Conservation (phyloP, 35 echinoderm and acorn worm species). For the Ophiothrix spiculata region DNA sequence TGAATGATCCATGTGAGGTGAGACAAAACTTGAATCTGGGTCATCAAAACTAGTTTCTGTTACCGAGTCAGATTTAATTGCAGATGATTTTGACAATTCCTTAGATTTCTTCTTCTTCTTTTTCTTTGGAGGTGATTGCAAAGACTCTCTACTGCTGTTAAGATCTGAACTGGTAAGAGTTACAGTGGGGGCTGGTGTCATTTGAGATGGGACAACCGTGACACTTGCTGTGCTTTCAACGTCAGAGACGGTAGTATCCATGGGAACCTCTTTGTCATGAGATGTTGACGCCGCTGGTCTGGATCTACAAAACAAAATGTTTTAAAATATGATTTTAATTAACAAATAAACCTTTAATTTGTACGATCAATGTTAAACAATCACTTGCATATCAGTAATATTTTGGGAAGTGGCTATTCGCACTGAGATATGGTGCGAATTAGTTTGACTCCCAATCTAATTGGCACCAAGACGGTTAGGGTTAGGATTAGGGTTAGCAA, state of each 20-base stretch:
- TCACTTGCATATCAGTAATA: too few relatives aligned
- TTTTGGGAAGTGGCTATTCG: background rate
- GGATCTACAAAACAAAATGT: background rate
- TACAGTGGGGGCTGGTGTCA: background rate
- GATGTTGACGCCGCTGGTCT: background rate
- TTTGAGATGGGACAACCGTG: background rate
- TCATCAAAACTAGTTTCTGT: too few relatives aligned
- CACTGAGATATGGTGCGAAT: background rate
- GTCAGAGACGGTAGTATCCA: background rate
- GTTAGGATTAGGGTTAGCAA: too few relatives aligned
- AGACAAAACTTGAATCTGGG: too few relatives aligned
- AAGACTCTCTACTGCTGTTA: background rate
- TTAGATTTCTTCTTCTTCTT: too few relatives aligned
- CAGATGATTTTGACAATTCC: too few relatives aligned
- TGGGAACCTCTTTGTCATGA: background rate
- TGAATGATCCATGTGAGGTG: too few relatives aligned
- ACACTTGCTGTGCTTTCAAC: background rate
- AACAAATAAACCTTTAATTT: too few relatives aligned
- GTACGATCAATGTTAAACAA: too few relatives aligned
- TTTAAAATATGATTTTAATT: too few relatives aligned
- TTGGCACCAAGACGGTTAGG: too few relatives aligned
- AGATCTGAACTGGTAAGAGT: background rate
- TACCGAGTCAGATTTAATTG: too few relatives aligned
- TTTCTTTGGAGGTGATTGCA: background rate
- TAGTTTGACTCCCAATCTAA: background rate